These are phyloP conservation scores for Pygocentrus nattereri DNA, from an alignment of 2,797 vertebrate species.

Conservation along the genomic window DNA sequence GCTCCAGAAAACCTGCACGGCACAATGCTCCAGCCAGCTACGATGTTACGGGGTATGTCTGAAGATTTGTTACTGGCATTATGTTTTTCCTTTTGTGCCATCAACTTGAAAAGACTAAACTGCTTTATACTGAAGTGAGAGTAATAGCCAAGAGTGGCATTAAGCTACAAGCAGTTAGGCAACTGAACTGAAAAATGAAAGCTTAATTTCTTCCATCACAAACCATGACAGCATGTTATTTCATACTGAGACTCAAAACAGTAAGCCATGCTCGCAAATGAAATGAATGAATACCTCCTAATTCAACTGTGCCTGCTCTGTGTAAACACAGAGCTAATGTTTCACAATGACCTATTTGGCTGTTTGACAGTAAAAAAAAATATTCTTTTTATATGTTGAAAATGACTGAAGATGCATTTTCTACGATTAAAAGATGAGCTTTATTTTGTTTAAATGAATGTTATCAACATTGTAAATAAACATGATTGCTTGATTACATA, in stretches of 20 bases:
- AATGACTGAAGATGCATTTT: neutral
- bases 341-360: slow-evolving; percentile 26
- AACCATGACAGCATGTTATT: neutral
- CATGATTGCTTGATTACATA: too few species aligned
- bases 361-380: neutral
- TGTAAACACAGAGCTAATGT: slow-evolving; percentile 43
- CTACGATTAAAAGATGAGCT: neutral
- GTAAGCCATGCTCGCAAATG: neutral
- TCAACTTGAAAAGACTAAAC: neutral
- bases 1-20: slow-evolving; percentile 63
- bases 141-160: neutral
- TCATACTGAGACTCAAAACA: neutral
- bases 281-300: slow-evolving; percentile 18
- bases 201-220: neutral
- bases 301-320: slow-evolving; percentile 13
- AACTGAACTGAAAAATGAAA: neutral
- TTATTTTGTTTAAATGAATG: neutral
- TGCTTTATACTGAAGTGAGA: neutral
- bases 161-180: neutral
- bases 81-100: neutral
- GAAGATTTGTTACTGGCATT: slow-evolving; percentile 40
- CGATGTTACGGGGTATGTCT: slow-evolving; percentile 84
- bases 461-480: neutral
- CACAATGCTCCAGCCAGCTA: slow-evolving; percentile 71
- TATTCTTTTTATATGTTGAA: neutral